Evolutionary conservation across 1,140 invertebrate species (phyloP), one percentile per base, ranked within the genome.

Genomic region (Drosophila parabipectinata): DNA sequence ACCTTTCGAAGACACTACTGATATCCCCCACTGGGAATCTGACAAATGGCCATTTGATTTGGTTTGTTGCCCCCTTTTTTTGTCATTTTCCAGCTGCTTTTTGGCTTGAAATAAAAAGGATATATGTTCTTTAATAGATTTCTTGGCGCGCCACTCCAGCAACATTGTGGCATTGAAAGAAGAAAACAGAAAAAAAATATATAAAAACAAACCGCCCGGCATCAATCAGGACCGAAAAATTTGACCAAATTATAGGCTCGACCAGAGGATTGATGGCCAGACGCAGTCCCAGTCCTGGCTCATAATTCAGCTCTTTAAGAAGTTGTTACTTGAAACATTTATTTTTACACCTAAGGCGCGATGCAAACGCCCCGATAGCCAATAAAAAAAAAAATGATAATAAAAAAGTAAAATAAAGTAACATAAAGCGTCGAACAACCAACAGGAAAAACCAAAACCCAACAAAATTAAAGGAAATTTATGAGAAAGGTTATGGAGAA

Each of bases 261-360:
- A 15, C 15, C 66, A 5, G 34, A 51, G 54, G 67, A 51, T 34
- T 60, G 24, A 32, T 32, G 44, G 21, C 52, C 56, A 74, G 77
- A 85, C 73, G 71, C 71, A 81, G 34, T 12, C 10, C 12, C 41
- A 51, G 32, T 28, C 26, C 26, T 44, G 59, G 62, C 77, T 53
- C 83, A 87, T 87, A 87, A 78, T 79, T 87, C 51, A 88, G 72
- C 75, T 85, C 81, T 85, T 88, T 88, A 88, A 83, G 79, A 88
- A 88, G 83, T 88, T 88, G 83, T 88, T 88, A 88, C 83, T 83
- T 79, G 71, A 88, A 88, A 77, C 83, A 88, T 88, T 88, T 88
- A 88, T 88, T 88, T 88, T 88, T 88, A 88, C 83, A 88, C 83
- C 83, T 83, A 47, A 85, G 83, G 81, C 79, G 79, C 64, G 79